Evolutionary conservation across 2,888 invertebrate genomes (phyloP), one percentile per base, ranked within the genome.

Genomic region (Escarpia spicata): DNA sequence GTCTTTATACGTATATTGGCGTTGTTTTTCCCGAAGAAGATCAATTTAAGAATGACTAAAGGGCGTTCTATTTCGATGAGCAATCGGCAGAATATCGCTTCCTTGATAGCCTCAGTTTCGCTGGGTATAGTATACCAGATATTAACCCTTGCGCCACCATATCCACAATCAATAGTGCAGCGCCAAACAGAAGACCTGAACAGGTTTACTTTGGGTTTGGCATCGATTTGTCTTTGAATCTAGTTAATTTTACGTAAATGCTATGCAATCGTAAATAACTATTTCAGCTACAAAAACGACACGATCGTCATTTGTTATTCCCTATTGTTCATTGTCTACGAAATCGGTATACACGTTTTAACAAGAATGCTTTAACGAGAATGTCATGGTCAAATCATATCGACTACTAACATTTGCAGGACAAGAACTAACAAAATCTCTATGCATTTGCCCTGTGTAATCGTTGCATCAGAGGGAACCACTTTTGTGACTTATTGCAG

Each of bases 11-110:
- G 75, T 75, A 75, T 75, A 75, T 75, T 26, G 75, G 75, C 75
- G 26, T 75, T 75, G 75, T 75, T 75, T 75, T 75, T 75, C 75
- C 75, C 75, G 75, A 75, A 75, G 60, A 60, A 60, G 75, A 75
- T 75, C 75, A 75, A 75, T 75, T 75, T 75, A 75, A 75, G 75
- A 75, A 75, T 75, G 75, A 75, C 75, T 75, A 75, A 75, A 75
- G 75, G 75, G 75, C 75, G 75, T 75, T 19, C 75, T 26, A 75
- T 26, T 75, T 26, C 75, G 75, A 75, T 75, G 75, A 75, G 75
- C 75, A 75, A 75, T 75, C 75, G 75, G 26, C 75, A 75, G 75
- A 75, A 75, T 75, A 75, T 75, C 75, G 75, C 75, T 75, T 26
- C 75, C 19, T 15, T 75, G 75, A 75, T 75, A 19, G 75, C 75